Evolutionary conservation across 1,140 invertebrate genomes (phyloP), one percentile per base, ranked within the genome.

Genomic region (Scaptomyza montana): DNA sequence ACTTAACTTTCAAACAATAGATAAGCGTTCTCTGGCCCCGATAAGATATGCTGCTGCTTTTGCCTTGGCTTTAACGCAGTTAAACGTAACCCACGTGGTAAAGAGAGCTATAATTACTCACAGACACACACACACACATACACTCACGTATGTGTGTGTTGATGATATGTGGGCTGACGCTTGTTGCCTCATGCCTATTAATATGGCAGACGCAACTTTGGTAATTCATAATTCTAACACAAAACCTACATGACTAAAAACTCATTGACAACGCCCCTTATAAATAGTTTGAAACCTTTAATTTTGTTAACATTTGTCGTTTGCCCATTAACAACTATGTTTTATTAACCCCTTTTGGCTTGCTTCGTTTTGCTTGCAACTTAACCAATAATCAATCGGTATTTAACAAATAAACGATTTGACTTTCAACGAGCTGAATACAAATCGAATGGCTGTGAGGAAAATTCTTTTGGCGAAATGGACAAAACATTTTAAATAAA

Each of bases 221-320:
- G 67, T 77, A 80, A 85, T 85, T 85, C 81, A 86, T 77, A 86
- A 77, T 74, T 74, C 74, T 64, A 50, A 60, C 69, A 43, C 39
- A 43, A n/a, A 43, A 1, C n/a, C 2, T n/a, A 43, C 59, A 74
- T 77, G 33, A 84, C 68, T 74, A 70, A 80, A 70, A 80, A 6
- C 51, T 33, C 63, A 76, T 73, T 82, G 72, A 79, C 61, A 55
- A 65, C 43, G 45, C 53, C 60, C 33, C 39, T n/a, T 21, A 61
- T 9, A 13, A 47, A 61, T 9, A 13, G 30, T 6, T 33, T 36
- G 9, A 21, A 9, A 2, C 30, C 43, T 25, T 47, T 13, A 19
- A 8, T 13, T 59, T 28, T 59, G 41, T 59, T 19, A 59, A 25
- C 25, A 51, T 7, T 28, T 9, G 50, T 51, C n/a, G 50, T 51